Percentiles rank a stretch among this genome's conserved stretches.
Conservation (phyloP, 2,888 invertebrate genomes). For the Augochlorella aurata region DNA sequence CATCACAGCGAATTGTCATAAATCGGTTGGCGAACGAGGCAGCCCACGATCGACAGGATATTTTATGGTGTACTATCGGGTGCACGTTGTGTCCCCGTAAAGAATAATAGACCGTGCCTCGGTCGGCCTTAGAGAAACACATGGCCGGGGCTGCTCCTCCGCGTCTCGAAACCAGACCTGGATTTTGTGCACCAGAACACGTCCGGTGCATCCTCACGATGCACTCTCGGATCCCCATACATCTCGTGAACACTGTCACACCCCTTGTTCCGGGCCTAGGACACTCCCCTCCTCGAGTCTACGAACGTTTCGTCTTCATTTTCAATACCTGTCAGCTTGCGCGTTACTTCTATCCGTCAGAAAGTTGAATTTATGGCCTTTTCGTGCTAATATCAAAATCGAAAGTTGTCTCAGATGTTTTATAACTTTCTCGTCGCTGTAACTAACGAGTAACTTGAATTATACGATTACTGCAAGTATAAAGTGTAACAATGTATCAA, state of each 20-base stretch:
- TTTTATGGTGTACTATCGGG: conserved; percentile 36
- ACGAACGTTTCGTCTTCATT: not conserved
- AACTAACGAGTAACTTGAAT: too few relatives aligned
- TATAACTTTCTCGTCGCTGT: too few relatives aligned
- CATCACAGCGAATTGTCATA: conserved; percentile 46
- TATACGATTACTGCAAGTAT: too few relatives aligned
- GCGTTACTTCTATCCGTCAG: too few relatives aligned
- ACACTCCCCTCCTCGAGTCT: not conserved
- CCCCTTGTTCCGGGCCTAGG: conserved; percentile 1
- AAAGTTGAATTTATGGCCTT: too few relatives aligned
- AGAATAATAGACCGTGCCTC: conserved; percentile 48
- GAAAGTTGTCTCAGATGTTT: too few relatives aligned
- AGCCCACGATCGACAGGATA: conserved; percentile 16
- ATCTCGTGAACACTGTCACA: conserved; percentile 24
- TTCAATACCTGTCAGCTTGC: not conserved
- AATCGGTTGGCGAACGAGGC: conserved; percentile 42
- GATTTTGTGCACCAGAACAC: conserved; percentile 48
- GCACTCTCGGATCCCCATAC: conserved; percentile 46
- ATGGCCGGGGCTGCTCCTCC: conserved; percentile 42
- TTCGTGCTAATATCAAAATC: too few relatives aligned
- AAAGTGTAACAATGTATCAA: too few relatives aligned
- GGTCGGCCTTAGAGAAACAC: conserved; percentile 44
- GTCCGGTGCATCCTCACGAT: conserved; percentile 42
- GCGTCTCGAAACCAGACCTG: conserved; percentile 7
- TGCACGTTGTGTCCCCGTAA: conserved; percentile 22